Conservation (phyloP, 2,888 invertebrate species). For the Ochlodes sylvanus region DNA sequence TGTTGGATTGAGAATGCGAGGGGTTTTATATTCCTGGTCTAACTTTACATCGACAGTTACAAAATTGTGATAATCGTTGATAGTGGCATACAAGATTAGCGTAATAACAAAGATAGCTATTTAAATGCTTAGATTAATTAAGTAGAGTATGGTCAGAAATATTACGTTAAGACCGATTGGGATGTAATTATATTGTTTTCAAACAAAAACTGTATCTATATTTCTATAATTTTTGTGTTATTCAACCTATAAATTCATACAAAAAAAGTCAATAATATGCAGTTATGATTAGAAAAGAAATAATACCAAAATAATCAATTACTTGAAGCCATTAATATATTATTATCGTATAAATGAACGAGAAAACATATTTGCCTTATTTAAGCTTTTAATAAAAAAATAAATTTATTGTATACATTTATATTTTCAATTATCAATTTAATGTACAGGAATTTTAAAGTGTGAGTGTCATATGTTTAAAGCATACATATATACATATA, state of each 20-base stretch:
- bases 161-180: not conserved
- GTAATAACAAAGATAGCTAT: not conserved
- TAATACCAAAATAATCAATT: too few species aligned
- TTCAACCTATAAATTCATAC: too few species aligned
- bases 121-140: not conserved
- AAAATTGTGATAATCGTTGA: not conserved
- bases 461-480: too few species aligned
- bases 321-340: too few species aligned
- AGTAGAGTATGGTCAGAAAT: not conserved
- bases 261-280: too few species aligned
- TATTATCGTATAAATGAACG: not conserved
- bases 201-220: too few species aligned
- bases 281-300: too few species aligned
- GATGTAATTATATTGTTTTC: too few species aligned
- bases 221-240: too few species aligned
- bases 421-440: not conserved
- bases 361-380: constrained; percentile 16
- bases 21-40: not conserved
- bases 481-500: too few species aligned
- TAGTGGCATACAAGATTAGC: too few species aligned
- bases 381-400: constrained; percentile 14
- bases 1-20: not conserved
- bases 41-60: not conserved
- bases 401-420: not conserved
- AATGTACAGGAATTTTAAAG: too few species aligned